Evolutionary conservation across 2,113 vertebrate genomes (phyloP).

Genomic region (Oreochromis spilurus): DNA sequence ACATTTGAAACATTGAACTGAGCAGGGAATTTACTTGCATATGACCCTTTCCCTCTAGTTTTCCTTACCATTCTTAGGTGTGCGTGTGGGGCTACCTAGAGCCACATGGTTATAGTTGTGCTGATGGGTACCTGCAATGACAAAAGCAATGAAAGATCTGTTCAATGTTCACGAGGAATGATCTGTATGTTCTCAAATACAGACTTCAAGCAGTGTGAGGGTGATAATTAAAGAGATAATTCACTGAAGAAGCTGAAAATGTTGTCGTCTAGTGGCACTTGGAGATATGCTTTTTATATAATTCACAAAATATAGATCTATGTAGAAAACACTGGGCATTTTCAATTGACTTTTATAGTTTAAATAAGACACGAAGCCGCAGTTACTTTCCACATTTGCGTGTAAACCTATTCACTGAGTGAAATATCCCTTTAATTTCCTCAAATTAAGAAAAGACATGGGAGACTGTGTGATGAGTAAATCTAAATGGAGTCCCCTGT

Average conservation of each 20-base stretch:
- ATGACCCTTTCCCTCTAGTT: background rate
- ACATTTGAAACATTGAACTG: background rate
- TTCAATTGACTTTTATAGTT: background rate
- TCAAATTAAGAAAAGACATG: conserved; percentile 14
- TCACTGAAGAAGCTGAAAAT: background rate
- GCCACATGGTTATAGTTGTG: conserved; percentile 93
- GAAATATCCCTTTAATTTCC: conserved; percentile 52
- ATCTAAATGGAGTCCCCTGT: background rate
- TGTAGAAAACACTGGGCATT: background rate
- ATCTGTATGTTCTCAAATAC: conserved; percentile 21
- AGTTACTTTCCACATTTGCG: background rate
- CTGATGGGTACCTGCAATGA: conserved; percentile 90
- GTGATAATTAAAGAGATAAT: conserved; percentile 34
- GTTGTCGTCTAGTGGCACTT: background rate
- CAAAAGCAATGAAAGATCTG: conserved; percentile 68
- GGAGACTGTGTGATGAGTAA: background rate
- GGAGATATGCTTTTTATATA: background rate
- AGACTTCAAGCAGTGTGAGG: conserved; percentile 5
- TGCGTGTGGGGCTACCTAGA: conserved; percentile 89
- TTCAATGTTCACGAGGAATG: conserved; percentile 45
- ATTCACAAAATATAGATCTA: background rate
- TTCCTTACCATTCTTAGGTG: conserved; percentile 93
- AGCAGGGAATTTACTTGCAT: background rate
- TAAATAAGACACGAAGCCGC: background rate
- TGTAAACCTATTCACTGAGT: background rate